Conservation (phyloP, 2,888 invertebrate species). For the Tipula confusa region DNA sequence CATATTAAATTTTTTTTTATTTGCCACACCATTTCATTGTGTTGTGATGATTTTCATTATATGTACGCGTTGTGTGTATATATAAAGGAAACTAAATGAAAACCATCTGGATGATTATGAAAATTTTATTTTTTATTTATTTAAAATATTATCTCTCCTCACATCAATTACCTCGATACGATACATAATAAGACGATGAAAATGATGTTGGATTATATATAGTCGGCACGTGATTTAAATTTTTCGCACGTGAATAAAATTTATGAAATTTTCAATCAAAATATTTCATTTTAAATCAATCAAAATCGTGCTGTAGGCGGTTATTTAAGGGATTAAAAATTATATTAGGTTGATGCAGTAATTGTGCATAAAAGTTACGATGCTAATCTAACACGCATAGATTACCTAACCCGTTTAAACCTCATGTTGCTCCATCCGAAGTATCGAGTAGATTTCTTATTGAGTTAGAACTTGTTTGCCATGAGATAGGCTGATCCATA, state of each 20-base stretch:
- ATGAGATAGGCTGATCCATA: too few species aligned
- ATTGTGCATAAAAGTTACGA: too few species aligned
- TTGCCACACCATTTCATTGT: not conserved
- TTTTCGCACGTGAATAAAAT: not conserved
- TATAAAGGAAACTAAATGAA: not conserved
- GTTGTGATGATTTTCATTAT: not conserved
- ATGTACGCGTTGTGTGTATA: not conserved
- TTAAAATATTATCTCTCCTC: not conserved
- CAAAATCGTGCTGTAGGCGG: slow-evolving; percentile 8
- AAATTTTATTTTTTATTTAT: not conserved
- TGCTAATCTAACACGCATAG: not conserved
- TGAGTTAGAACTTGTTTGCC: too few species aligned
- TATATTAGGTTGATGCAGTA: too few species aligned
- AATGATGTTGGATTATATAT: not conserved
- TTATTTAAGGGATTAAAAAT: not conserved
- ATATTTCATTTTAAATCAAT: not conserved
- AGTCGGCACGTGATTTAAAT: not conserved
- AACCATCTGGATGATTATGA: slow-evolving; percentile 9
- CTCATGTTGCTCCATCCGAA: too few species aligned
- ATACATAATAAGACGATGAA: not conserved
- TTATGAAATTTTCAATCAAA: not conserved
- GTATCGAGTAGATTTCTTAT: too few species aligned
- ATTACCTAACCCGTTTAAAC: too few species aligned
- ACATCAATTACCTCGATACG: not conserved
- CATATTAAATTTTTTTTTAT: not conserved